Base-by-base conservation (phyloP, 2,888 invertebrate genomes). In the Aleiodes alternator region DNA sequence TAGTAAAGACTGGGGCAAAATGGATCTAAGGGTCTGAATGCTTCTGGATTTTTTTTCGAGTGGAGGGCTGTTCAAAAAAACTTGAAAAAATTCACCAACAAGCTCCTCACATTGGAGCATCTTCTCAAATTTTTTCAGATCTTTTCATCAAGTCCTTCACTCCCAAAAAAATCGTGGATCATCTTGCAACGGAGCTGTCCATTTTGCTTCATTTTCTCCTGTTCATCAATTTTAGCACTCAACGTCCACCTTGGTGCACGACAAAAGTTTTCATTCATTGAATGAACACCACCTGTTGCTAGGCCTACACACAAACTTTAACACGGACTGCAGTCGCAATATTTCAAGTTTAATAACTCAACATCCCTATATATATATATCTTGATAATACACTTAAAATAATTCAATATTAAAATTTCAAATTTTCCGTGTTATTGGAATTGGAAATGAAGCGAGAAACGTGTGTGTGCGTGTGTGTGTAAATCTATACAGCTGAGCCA, bases 251-350 rank as follows among this genome's bases (percentile, higher is more conserved):
- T 31, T n/a, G 11, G 59, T 34, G 34, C 73, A 50, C 64, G 53
- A 16, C 66, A 69, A 74, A 72, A 76, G 66, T 76, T 76, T 73
- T 56, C 72, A 43, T 50, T 64, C n/a, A 16, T 23, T 80, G 78
- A 84, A 79, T 81, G 80, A 83, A 81, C 77, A 80, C 85, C 85
- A 86, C 86, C 86, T 86, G 86, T 86, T 86, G 86, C 85, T 82
- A 84, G 82, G 84, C 85, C 84, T 85, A 83, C 76, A 83, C 76
- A 78, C 43, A 43, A 56, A 48, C 16, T 23, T 23, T 48, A 43
- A 48, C 43, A 6, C 55, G 12, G 23, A 48, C 43, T 64, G 43
- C 12, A 43, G 14, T 48, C 38, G 61, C 34, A 38, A 38, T 61
- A 38, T 43, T 14, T 61, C 61, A 61, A 43, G 38, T 14, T 12